Evolutionary conservation across 1,140 invertebrate genomes (phyloP), one percentile per base, ranked within the genome.

Genomic region (Trichonephila clavata): DNA sequence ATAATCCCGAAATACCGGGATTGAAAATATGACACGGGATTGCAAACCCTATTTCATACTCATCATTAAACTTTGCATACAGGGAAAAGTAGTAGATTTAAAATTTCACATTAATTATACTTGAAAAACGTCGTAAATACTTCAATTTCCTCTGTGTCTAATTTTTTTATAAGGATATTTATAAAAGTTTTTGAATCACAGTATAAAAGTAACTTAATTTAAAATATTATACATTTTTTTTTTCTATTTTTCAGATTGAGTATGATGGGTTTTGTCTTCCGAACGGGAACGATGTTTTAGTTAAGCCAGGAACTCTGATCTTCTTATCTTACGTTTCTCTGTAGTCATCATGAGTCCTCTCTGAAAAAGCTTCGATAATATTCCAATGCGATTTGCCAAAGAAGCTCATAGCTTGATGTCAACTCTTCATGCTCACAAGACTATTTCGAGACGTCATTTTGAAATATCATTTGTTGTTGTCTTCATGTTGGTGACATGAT

Each of bases 201-300:
- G 32, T 16, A 39, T 21, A 21, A 32, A 87, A 39, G 6, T 16
- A 18, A 13, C 27, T 39, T 7, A 63, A 14, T 50, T 50, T 50
- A 50, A 50, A 50, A 10, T 50, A 50, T 50, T 50, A 32, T 50
- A 50, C 43, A 50, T 50, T 50, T 3, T 63, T 61, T 61, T 71
- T 20, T 88, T 14, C 80, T 80, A 6, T 80, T n/a, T 81, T 61
- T 61, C 43, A 93, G 92, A 43, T 87, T 18, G 50, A 87, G 8
- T 93, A 93, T 43, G 83, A 87, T 63, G 59, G 68, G 43, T 80
- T 93, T 61, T 93, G 92, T 24, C 59, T 93, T 39, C 92, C 92
- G 18, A 87, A 65, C 16, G 92, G 68, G 14, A 77, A 71, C 61
- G 92, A 93, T 4, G 57, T 86, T 63, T 50, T 93, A 16, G 63